phyloP scores from a whole-genome alignment of 2,113 vertebrate species.

The Girardinichthys multiradiatus region DNA sequence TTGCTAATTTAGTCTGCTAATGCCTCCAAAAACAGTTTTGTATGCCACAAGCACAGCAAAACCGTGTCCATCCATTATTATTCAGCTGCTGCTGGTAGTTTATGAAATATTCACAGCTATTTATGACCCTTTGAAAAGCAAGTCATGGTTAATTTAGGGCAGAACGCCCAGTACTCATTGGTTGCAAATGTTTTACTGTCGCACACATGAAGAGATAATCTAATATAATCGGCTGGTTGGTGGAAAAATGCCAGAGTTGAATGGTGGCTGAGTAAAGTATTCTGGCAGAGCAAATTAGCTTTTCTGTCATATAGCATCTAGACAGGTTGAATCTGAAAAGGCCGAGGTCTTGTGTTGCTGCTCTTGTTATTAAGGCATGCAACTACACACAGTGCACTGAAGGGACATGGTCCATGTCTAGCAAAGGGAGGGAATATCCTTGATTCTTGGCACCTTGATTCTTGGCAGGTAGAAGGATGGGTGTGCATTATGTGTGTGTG shows the following conservation, averaged over 20 bases:
- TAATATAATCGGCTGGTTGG: slow-evolving; percentile 45
- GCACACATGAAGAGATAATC: slow-evolving; percentile 51
- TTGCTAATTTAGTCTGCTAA: background rate
- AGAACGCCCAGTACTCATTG: slow-evolving; percentile 37
- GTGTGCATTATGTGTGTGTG: background rate
- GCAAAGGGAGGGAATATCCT: slow-evolving; percentile 1
- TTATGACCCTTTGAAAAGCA: slow-evolving; percentile 61
- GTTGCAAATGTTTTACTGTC: slow-evolving; percentile 57
- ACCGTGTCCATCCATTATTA: slow-evolving; percentile 7
- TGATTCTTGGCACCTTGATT: slow-evolving; percentile 20
- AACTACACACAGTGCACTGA: background rate
- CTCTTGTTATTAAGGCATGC: slow-evolving; percentile 7
- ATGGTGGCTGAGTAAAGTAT: slow-evolving; percentile 37
- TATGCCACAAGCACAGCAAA: background rate
- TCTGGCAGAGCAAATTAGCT: slow-evolving; percentile 42
- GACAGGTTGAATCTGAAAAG: slow-evolving; percentile 29
- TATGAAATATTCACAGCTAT: slow-evolving; percentile 56
- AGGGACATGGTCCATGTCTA: slow-evolving; percentile 3
- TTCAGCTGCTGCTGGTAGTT: slow-evolving; percentile 38
- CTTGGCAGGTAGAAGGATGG: slow-evolving; percentile 19
- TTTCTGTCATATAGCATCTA: slow-evolving; percentile 34
- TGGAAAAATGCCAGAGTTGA: slow-evolving; percentile 51
- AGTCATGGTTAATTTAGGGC: slow-evolving; percentile 66
- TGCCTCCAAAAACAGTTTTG: background rate
- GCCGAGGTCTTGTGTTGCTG: background rate